These are phyloP conservation scores for Pseudomyrmex cubaensis DNA, from an alignment of 1,140 invertebrate species.

Conservation along the genomic window DNA sequence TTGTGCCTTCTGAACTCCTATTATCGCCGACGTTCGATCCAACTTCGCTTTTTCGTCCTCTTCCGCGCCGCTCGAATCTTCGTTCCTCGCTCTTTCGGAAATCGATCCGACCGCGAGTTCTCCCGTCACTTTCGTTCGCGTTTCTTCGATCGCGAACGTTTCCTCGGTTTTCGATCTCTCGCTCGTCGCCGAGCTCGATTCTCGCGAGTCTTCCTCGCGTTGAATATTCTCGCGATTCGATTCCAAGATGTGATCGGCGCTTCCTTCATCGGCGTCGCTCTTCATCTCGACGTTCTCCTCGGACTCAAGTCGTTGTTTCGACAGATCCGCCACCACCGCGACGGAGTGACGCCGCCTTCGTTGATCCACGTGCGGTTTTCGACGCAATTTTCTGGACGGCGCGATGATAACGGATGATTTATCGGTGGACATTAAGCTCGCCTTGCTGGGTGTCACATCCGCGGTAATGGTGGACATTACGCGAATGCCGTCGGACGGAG, in stretches of 20 bases:
- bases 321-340: not conserved
- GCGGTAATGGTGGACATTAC: not conserved
- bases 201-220: not conserved
- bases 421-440: not conserved
- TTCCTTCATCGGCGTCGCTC: not conserved
- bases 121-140: no score
- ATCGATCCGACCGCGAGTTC: not conserved
- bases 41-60: conserved; percentile 15
- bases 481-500: not conserved
- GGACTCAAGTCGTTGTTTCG: not conserved
- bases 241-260: not conserved
- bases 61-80: conserved; percentile 16
- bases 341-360: conserved; percentile 26
- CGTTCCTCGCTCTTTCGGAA: not conserved
- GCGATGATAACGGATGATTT: not conserved
- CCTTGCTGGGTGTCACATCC: not conserved
- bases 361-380: not conserved
- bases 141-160: not conserved
- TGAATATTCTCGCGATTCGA: not conserved
- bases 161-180: not conserved
- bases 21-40: not conserved
- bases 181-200: not conserved
- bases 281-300: conserved; percentile 2
- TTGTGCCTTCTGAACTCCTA: not conserved
- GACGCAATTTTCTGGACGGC: not conserved